Evolutionary conservation across 2,888 invertebrate genomes (phyloP).

Genomic region (Cabera pusaria): DNA sequence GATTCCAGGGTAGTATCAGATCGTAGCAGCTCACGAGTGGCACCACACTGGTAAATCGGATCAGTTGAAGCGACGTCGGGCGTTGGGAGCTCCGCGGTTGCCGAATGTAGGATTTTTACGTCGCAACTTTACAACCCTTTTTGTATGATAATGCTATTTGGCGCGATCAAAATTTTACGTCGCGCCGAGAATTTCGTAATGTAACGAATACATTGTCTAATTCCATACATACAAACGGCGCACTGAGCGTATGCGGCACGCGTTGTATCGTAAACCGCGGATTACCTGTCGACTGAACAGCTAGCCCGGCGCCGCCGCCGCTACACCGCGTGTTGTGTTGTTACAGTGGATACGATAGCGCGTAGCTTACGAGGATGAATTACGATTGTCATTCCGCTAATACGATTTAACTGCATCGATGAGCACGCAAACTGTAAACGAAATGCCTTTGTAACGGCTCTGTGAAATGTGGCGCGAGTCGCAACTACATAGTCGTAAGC

Average conservation of each 20-base stretch:
- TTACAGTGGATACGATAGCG: constrained; percentile 6
- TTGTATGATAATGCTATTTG: constrained; percentile 29
- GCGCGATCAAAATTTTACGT: constrained; percentile 28
- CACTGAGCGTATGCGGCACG: constrained; percentile 12
- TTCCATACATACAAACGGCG: constrained; percentile 3
- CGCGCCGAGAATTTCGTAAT: constrained; percentile 12
- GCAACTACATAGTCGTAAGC: too few species aligned
- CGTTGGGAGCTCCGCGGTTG: not conserved
- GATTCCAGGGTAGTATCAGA: too few species aligned
- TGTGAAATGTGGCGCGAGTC: not conserved
- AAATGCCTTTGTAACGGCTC: constrained; percentile 3
- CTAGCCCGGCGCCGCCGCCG: too few species aligned
- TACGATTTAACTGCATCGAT: too few species aligned
- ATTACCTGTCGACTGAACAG: too few species aligned
- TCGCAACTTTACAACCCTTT: constrained; percentile 21
- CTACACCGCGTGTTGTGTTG: too few species aligned
- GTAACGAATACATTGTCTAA: constrained; percentile 22
- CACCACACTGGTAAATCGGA: constrained; percentile 17
- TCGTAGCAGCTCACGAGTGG: too few species aligned
- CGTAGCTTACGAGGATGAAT: constrained; percentile 8
- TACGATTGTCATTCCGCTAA: constrained; percentile 11
- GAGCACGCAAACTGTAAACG: too few species aligned
- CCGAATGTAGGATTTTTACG: constrained; percentile 12
- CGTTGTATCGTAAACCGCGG: constrained; percentile 21
- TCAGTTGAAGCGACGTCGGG: constrained; percentile 4